Conservation (phyloP, 2,113 vertebrate genomes). For the Etheostoma cragini region DNA sequence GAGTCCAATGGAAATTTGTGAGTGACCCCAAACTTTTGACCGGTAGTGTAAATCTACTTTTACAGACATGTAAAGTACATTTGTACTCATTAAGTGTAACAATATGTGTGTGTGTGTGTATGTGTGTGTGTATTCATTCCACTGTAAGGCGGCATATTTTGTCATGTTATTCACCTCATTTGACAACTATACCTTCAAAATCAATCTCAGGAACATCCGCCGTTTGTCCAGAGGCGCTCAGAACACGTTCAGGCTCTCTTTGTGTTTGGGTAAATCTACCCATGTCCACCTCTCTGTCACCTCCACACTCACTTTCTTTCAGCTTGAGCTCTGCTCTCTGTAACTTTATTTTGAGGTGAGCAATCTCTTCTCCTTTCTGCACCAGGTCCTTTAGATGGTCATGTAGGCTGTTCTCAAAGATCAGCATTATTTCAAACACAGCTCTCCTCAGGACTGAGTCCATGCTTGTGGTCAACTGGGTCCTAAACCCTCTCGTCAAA, state of each 20-base stretch:
- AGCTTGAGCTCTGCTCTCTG: constrained; percentile 54
- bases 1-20: no score
- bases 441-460: constrained; percentile 58
- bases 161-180: not conserved
- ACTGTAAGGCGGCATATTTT: not conserved
- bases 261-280: not conserved
- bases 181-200: constrained; percentile 58
- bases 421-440: constrained; percentile 61
- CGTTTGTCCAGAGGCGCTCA: not conserved
- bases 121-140: no score
- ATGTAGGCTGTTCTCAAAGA: constrained; percentile 70
- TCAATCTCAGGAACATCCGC: constrained; percentile 46
- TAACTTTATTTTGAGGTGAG: constrained; percentile 64
- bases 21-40: no score
- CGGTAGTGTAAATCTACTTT: no score
- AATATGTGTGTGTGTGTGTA: no score
- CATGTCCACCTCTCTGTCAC: not conserved
- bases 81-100: no score
- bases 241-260: not conserved
- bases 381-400: constrained; percentile 66
- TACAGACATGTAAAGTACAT: no score
- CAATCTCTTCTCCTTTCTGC: constrained; percentile 62
- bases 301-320: not conserved
- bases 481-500: constrained; percentile 42
- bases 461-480: constrained; percentile 70